Evolutionary conservation across 2,888 invertebrate genomes (phyloP).

Genomic region (Orthonychiurus folsomi): DNA sequence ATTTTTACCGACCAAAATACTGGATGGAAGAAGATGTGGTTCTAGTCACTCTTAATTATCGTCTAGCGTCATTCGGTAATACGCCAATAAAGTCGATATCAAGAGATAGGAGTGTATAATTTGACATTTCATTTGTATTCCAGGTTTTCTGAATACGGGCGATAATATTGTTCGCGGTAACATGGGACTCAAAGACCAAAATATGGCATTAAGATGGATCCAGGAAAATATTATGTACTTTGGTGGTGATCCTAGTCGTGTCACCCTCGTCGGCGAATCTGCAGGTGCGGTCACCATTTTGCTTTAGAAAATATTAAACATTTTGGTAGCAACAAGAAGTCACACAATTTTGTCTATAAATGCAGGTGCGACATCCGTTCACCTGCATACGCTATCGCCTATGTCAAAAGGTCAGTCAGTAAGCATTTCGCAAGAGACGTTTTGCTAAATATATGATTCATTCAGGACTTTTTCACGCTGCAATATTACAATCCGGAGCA

Average conservation of each 20-base stretch:
- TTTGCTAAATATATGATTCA: conserved; percentile 2
- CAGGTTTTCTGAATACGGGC: conserved; percentile 11
- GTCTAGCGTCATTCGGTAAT: conserved; percentile 12
- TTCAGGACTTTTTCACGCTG: conserved; percentile 30
- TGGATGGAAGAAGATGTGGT: conserved; percentile 21
- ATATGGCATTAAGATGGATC: conserved; percentile 12
- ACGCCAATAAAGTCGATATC: neutral
- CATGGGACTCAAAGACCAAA: conserved; percentile 13
- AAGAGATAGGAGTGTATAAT: neutral
- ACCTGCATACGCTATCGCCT: conserved; percentile 20
- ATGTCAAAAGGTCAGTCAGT: conserved; percentile 17
- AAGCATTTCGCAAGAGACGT: too few relatives aligned
- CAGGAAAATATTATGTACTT: conserved; percentile 13
- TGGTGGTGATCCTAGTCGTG: conserved; percentile 12
- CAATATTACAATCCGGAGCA: conserved; percentile 27
- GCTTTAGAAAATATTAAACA: neutral
- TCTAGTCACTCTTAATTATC: conserved; percentile 15
- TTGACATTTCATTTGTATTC: neutral
- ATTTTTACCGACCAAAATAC: conserved; percentile 20
- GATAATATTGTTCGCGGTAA: conserved; percentile 9
- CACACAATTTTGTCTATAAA: too few relatives aligned
- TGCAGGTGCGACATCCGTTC: too few relatives aligned
- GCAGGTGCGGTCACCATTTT: conserved; percentile 6
- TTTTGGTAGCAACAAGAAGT: too few relatives aligned
- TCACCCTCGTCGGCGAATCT: conserved; percentile 13